A percentile compares a stretch with the other conserved stretches of the same genome.
phyloP scores from a whole-genome alignment of 2,797 vertebrate species.

The Coranthus polyacanthus region DNA sequence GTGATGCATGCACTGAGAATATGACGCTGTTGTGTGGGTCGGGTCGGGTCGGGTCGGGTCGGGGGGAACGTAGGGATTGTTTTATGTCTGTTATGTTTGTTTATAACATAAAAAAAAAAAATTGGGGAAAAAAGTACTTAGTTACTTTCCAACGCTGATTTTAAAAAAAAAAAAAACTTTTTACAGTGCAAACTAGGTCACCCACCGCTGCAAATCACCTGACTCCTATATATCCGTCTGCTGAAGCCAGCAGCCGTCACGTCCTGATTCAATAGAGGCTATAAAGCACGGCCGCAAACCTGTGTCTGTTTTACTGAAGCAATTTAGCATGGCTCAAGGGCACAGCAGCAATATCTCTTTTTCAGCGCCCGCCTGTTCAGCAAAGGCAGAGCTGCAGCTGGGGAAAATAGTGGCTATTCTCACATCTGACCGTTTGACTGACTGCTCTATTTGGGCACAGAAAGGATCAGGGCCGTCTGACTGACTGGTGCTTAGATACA shows the following conservation, averaged over 20 bases:
- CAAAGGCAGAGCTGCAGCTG: constrained; percentile 19
- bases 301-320: constrained; percentile 80
- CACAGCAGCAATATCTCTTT: constrained; percentile 72
- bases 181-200: no score
- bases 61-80: no score
- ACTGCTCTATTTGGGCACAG: constrained; percentile 70
- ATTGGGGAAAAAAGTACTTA: no score
- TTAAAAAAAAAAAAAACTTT: no score
- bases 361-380: constrained; percentile 27
- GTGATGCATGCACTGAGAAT: no score
- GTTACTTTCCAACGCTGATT: no score
- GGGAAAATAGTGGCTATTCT: constrained; percentile 31
- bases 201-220: no score
- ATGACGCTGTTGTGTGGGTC: no score
- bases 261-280: constrained; percentile 55
- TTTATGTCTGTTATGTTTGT: no score
- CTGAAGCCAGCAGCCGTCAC: constrained; percentile 49
- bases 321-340: constrained; percentile 82
- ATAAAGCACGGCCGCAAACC: constrained; percentile 76
- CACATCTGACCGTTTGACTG: constrained; percentile 59
- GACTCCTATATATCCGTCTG: no score
- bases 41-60: no score
- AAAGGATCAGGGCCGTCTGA: constrained; percentile 48
- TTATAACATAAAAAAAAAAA: no score
- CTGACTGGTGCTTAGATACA: constrained; percentile 46